These are phyloP conservation scores for Fistularia commersonii DNA, from an alignment of 2,797 vertebrate genomes.

Conservation along the genomic window DNA sequence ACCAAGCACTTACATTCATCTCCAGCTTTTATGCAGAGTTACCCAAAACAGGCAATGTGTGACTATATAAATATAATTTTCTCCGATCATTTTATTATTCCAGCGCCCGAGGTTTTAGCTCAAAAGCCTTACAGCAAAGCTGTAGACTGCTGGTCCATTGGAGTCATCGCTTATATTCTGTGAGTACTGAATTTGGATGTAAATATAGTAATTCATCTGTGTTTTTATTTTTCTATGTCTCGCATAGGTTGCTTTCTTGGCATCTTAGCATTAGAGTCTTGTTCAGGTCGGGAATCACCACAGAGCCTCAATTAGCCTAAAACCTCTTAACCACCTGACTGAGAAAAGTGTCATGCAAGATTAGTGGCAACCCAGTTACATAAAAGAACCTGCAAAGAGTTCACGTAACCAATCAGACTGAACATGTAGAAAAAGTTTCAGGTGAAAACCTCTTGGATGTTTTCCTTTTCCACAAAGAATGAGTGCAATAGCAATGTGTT, in stretches of 20 bases:
- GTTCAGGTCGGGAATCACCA: not conserved
- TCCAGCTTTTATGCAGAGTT: slow-evolving; percentile 7
- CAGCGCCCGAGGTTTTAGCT: slow-evolving; percentile 97
- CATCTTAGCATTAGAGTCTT: too few species aligned
- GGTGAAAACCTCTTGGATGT: too few species aligned
- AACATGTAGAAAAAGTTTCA: too few species aligned
- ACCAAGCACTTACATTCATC: slow-evolving; percentile 18
- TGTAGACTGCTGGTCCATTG: slow-evolving; percentile 98
- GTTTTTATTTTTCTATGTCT: not conserved
- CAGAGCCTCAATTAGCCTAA: slow-evolving; percentile 5
- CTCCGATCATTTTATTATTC: slow-evolving; percentile 1
- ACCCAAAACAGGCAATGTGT: slow-evolving; percentile 1
- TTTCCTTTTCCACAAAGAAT: too few species aligned
- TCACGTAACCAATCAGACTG: too few species aligned
- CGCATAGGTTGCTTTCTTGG: too few species aligned
- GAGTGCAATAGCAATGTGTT: too few species aligned
- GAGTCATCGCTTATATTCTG: slow-evolving; percentile 97
- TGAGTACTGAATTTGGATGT: slow-evolving; percentile 72
- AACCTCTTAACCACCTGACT: not conserved
- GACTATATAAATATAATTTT: not conserved
- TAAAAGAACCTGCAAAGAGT: too few species aligned
- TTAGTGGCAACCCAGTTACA: too few species aligned
- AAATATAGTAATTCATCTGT: not conserved
- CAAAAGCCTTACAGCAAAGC: slow-evolving; percentile 99
- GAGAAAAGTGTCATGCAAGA: not conserved